Percentiles rank a stretch among this genome's conserved stretches.
phyloP scores from a whole-genome alignment of 1,140 invertebrate species.

The Procambarus clarkii region DNA sequence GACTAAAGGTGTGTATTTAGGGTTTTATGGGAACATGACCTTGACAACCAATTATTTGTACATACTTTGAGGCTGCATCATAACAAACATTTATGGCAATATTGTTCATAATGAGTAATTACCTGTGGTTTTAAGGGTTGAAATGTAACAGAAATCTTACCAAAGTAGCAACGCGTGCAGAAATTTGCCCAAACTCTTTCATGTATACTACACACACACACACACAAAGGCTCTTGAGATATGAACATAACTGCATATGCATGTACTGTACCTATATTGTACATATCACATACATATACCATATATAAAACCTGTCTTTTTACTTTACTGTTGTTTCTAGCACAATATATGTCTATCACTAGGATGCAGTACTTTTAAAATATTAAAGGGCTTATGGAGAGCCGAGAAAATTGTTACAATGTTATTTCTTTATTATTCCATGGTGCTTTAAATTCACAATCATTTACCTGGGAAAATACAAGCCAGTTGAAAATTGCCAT shows the following conservation, averaged over 20 bases:
- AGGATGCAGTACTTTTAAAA: no score
- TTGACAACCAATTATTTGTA: no score
- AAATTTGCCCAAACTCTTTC: no score
- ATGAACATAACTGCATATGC: not conserved
- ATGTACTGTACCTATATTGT: not conserved
- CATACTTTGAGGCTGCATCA: no score
- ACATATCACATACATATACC: no score
- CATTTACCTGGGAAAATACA: no score
- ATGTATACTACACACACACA: not conserved
- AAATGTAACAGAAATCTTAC: no score
- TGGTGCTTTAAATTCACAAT: not conserved
- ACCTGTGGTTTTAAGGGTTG: no score
- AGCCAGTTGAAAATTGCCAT: no score
- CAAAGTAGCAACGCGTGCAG: no score
- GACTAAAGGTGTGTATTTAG: not conserved
- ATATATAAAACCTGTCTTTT: conserved; percentile 7
- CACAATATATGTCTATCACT: not conserved
- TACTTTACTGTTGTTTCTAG: not conserved
- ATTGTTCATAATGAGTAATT: no score
- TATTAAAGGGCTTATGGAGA: not conserved
- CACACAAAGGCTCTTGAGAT: not conserved
- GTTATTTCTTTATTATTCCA: not conserved
- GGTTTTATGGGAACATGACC: not conserved
- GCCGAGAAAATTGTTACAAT: not conserved
- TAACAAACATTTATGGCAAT: no score